phyloP scores from a whole-genome alignment of 1,140 invertebrate species.

The Bilobella aurantiaca region DNA sequence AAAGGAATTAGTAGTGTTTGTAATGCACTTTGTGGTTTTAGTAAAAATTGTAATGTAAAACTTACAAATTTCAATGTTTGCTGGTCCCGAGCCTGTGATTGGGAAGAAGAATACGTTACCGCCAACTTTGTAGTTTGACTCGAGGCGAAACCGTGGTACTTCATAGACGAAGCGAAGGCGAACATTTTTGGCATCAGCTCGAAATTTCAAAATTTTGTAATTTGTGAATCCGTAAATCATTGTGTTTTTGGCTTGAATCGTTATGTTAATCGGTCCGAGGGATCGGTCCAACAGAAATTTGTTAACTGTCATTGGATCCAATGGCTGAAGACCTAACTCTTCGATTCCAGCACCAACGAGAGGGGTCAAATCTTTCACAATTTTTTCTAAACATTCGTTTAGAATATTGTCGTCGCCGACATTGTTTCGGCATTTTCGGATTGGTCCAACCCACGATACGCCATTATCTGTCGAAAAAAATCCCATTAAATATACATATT shows the following conservation, averaged over 20 bases:
- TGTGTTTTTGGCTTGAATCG: background rate
- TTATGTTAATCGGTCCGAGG: background rate
- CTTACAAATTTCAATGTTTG: slow-evolving; percentile 7
- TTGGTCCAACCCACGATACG: background rate
- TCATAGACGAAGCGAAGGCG: background rate
- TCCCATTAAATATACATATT: too few relatives aligned
- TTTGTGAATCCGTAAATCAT: background rate
- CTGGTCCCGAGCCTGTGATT: background rate
- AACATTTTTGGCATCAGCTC: background rate
- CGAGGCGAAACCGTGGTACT: background rate
- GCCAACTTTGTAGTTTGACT: background rate
- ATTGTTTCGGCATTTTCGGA: background rate
- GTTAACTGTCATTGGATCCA: background rate
- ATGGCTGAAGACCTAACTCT: background rate
- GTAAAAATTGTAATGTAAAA: background rate
- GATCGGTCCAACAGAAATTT: background rate
- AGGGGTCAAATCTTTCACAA: background rate
- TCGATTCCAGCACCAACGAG: background rate
- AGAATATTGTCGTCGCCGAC: background rate
- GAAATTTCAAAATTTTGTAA: slow-evolving; percentile 1
- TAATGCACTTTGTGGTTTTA: background rate
- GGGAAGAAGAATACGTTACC: background rate
- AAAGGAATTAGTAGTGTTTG: background rate
- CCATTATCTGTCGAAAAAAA: slow-evolving; percentile 4
- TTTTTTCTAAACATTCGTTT: background rate